Evolutionary conservation across 1,140 invertebrate species (phyloP), one percentile per base, ranked within the genome.

Genomic region (Ruditapes philippinarum): DNA sequence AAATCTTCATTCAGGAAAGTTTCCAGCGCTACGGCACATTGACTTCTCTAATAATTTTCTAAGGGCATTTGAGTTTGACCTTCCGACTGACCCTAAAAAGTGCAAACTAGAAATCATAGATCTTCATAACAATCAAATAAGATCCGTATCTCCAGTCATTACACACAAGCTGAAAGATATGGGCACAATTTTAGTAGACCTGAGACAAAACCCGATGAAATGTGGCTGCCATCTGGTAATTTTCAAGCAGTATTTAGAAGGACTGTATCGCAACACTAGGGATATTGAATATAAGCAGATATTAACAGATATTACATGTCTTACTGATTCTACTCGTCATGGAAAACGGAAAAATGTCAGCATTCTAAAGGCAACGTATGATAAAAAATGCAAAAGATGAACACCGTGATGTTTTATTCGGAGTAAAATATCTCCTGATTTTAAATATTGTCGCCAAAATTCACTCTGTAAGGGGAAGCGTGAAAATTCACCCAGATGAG

Each of bases 31-130:
- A 22, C 51, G 60, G 9, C 74, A 80, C 49, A 54, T 88, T 40
- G 85, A 88, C 40, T 88, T 88, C 36, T 88, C 85, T 0, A 78
- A 88, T 49, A 88, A 88, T 31, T 25, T 78, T 45, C 45, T 88
- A 28, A 28, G 42, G n/a, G 31, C 25, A 9, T 88, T 88, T 49
- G 85, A 88, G 79, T 79, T 87, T 51, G 85, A 87, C 38, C 60
- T 87, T 36, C 85, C 85, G n/a, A 74, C 33, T 14, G 68, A 87
- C 51, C 42, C 68, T 0, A 87, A 42, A n/a, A 49, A 51, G 2
- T 87, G 85, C 38, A 78, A 14, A 36, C 22, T 87, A 25, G 54
- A 87, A 68, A 38, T 42, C 17, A 74, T 87, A 25, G 74, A 87
- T 31, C 60, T 87, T 31, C 42, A 33, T 22, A 65, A 76, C 17